Evolutionary conservation across 2,113 vertebrate genomes (phyloP).

Genomic region (Myotis lucifugus): DNA sequence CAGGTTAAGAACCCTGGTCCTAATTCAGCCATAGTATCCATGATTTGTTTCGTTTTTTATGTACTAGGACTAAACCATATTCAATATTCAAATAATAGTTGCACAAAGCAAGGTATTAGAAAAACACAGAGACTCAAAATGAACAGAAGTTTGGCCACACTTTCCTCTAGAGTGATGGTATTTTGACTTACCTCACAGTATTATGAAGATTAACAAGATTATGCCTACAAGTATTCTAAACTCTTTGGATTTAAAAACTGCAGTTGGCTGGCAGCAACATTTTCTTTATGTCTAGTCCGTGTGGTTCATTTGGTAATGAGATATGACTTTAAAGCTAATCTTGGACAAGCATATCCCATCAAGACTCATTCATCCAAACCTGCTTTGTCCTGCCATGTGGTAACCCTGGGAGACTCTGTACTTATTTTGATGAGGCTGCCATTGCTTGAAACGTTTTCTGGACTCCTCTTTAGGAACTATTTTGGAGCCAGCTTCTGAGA

Average conservation of each 20-base stretch:
- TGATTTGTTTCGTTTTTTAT: neutral
- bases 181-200: slow-evolving; percentile 52
- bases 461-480: slow-evolving; percentile 28
- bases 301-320: slow-evolving; percentile 64
- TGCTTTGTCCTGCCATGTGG: slow-evolving; percentile 30
- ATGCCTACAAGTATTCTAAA: slow-evolving; percentile 66
- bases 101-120: neutral
- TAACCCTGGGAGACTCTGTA: neutral
- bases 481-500: neutral
- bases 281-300: slow-evolving; percentile 51
- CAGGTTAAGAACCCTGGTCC: slow-evolving; percentile 23
- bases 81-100: slow-evolving; percentile 43
- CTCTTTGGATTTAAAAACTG: slow-evolving; percentile 69
- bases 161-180: slow-evolving; percentile 53
- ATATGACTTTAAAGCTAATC: slow-evolving; percentile 60
- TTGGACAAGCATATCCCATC: slow-evolving; percentile 43
- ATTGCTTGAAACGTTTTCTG: slow-evolving; percentile 53
- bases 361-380: slow-evolving; percentile 10
- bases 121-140: slow-evolving; percentile 17
- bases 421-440: slow-evolving; percentile 34
- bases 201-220: slow-evolving; percentile 71
- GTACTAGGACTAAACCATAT: neutral
- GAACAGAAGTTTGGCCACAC: slow-evolving; percentile 20
- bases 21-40: slow-evolving; percentile 35
- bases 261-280: slow-evolving; percentile 51